Base-by-base conservation (phyloP, 1,140 invertebrate genomes). In the Zaprionus taronus region DNA sequence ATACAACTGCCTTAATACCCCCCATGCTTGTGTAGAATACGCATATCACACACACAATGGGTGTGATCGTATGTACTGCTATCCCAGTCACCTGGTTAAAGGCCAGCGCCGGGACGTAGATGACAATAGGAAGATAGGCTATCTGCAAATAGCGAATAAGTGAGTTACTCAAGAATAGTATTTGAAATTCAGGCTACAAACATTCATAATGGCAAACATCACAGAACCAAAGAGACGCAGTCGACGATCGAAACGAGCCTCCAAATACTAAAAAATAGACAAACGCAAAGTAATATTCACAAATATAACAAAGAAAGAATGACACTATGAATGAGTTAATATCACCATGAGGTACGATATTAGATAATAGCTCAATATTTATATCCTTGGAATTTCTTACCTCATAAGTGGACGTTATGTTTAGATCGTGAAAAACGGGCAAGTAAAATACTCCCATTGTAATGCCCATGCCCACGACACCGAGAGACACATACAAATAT, bases 21-120 rank as follows among this genome's bases (percentile, higher is more conserved):
- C 97, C 97, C 93, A 98, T 87, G 56, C 96, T 95, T 2, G 97
- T 97, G 84, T 98, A 98, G 87, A 97, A 97, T 20, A 97, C 97
- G 92, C 97, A 97, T 34, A 97, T 95, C 20, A 95, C 91, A 77
- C 96, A 96, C n/a, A 97, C 96, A 22, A 96, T 93, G 11, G 95
- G 94, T 15, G 97, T 96, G 38, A 96, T 95, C 41, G 95, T 92
- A 89, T 96, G 95, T 17, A 97, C 93, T 55, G 95, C 94, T 3
- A 97, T 94, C 2, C 96, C 96, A 41, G 96, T 97, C 34, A 97
- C 96, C 94, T 96, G 96, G 93, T 96, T 96, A 71, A 98, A 95
- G 17, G 97, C 96, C 79, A 97, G 93, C 2, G 96, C 96, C 44
- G 97, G 97, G 4, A 97, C 96, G 91, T 97, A 97, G 24, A 97